Base-by-base conservation (phyloP, 1,140 invertebrate genomes). In the Streblospio benedicti region DNA sequence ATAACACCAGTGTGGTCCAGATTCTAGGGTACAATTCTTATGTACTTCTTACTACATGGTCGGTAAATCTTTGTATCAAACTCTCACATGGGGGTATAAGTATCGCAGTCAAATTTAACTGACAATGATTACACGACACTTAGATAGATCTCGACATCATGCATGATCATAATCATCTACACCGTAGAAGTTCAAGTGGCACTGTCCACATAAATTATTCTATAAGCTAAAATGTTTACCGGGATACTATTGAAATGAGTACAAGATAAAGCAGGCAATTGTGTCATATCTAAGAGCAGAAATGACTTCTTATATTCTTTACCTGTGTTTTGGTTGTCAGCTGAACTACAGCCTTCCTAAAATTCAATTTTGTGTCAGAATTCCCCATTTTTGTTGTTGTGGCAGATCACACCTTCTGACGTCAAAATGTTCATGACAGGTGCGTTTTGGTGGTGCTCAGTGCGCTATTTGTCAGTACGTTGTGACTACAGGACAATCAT, bases 291-390 rank as follows among this genome's bases (percentile, higher is more conserved):
- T 16, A n/a, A 53, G 1, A 4, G n/a, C 4, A 53, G 30, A 23
- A 28, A 18, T 38, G 16, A 57, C 27, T 20, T 23, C 54, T 35
- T 47, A 16, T 31, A 38, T 33, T 31, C 47, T 72, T 78, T 79
- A 94, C 91, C 83, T 94, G 89, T 60, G 89, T 91, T 81, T 96
- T 97, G 2, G 93, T 91, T 54, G 93, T 97, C 31, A 98, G 80
- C 73, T 97, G 92, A 53, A 98, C 88, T 53, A 98, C 93, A 68
- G 94, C 93, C 81, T 96, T 95, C 61, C 93, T 84, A 82, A 97
- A 98, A 81, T 94, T 95, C 55, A 97, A 81, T 81, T 97, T 97
- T 43, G 93, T 95, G 77, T 97, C 94, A 38, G 90, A 85, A 82
- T 97, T 97, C 69, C 95, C 95, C 95, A 98, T 98, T 50, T 63